A percentile compares a stretch with the other conserved stretches of the same genome.
Evolutionary conservation across 2,113 vertebrate species (phyloP).

Genomic region (Hemiscyllium ocellatum): DNA sequence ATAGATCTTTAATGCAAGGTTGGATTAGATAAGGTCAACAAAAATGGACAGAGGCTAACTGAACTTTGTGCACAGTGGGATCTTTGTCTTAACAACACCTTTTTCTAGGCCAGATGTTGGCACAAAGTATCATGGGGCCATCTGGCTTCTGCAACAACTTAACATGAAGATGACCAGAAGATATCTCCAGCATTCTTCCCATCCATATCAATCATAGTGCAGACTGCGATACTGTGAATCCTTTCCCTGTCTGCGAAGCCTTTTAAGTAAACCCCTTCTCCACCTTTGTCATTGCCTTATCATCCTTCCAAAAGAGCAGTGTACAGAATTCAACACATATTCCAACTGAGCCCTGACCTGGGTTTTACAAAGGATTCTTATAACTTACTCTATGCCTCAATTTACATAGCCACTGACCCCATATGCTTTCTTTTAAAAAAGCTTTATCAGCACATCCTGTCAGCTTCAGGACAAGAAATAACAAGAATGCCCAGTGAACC

Average conservation of each 20-base stretch:
- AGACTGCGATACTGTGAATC: not conserved
- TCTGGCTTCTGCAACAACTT: not conserved
- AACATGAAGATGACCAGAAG: not conserved
- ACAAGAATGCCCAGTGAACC: not conserved
- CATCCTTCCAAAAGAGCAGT: not conserved
- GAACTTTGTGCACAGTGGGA: not conserved
- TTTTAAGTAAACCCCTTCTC: not conserved
- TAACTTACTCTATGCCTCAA: not conserved
- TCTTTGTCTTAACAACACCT: not conserved
- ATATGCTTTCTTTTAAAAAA: not conserved
- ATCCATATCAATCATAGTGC: not conserved
- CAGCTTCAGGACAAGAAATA: not conserved
- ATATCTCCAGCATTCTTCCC: not conserved
- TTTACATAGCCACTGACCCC: not conserved
- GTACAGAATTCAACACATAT: not conserved
- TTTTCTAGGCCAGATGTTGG: not conserved
- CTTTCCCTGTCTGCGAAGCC: not conserved
- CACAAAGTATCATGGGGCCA: not conserved
- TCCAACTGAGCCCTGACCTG: not conserved
- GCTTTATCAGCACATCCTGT: not conserved
- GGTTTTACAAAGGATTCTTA: not conserved
- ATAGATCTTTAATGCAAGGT: too few species aligned
- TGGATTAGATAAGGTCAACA: too few species aligned
- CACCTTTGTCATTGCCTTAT: not conserved
- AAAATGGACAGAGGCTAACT: too few species aligned